A percentile compares a stretch with the other conserved stretches of the same genome.
Conservation (phyloP, 2,113 vertebrate species). For the Hepsetus odoe region DNA sequence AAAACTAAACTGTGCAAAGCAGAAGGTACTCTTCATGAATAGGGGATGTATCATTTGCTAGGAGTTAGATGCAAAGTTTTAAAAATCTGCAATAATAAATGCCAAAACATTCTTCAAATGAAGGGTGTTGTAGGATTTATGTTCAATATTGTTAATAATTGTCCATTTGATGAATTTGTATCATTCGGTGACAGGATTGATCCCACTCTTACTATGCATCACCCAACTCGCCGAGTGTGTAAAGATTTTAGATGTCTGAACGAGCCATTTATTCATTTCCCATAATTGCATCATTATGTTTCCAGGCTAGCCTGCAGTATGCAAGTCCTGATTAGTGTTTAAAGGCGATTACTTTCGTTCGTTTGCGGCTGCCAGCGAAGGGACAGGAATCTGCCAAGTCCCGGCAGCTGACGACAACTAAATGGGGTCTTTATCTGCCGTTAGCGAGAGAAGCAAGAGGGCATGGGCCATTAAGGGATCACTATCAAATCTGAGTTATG, state of each 20-base stretch:
- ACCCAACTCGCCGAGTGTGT: too few relatives aligned
- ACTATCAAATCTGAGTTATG: constrained; percentile 2
- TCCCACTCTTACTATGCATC: too few relatives aligned
- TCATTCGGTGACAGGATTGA: too few relatives aligned
- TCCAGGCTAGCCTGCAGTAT: background rate
- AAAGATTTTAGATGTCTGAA: background rate
- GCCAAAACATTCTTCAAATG: too few relatives aligned
- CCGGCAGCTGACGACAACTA: constrained; percentile 1
- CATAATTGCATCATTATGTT: constrained; percentile 24
- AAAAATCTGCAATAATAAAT: too few relatives aligned
- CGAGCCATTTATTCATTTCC: constrained; percentile 4
- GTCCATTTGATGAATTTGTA: too few relatives aligned
- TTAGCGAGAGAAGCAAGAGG: constrained; percentile 20
- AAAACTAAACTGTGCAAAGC: too few relatives aligned
- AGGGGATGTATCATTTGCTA: too few relatives aligned
- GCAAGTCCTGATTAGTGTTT: background rate
- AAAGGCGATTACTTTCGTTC: constrained; percentile 6
- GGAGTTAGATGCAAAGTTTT: too few relatives aligned
- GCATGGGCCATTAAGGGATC: constrained; percentile 27
- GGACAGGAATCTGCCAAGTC: background rate
- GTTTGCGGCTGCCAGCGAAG: background rate
- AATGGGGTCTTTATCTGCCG: constrained; percentile 11
- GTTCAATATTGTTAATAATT: too few relatives aligned
- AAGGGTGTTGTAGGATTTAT: too few relatives aligned
- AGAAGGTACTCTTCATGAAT: too few relatives aligned